Conservation (phyloP, 2,888 invertebrate genomes). For the Cephus rjabovi region DNA sequence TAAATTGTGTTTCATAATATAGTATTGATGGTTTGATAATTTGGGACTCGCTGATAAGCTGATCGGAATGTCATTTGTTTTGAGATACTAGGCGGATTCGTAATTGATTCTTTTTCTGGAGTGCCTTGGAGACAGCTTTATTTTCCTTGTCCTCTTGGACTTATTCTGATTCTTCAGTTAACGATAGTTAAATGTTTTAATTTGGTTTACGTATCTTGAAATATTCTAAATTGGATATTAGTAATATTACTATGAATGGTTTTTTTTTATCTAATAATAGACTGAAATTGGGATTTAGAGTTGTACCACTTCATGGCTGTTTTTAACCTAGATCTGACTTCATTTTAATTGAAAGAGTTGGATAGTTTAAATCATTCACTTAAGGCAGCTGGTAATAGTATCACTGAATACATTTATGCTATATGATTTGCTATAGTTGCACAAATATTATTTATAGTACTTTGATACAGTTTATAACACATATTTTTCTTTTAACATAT, state of each 20-base stretch:
- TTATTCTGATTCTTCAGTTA: background rate
- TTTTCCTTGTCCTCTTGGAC: background rate
- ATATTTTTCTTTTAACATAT: background rate
- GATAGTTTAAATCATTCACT: background rate
- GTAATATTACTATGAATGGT: background rate
- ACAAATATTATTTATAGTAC: slow-evolving; percentile 10
- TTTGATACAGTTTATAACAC: slow-evolving; percentile 10
- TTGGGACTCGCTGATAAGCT: background rate
- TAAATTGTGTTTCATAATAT: background rate
- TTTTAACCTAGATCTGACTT: background rate
- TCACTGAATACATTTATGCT: background rate
- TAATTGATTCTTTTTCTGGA: background rate
- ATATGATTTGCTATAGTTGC: background rate
- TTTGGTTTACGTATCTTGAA: background rate
- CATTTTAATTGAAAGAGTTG: slow-evolving; percentile 7
- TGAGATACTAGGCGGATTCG: background rate
- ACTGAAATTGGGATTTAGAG: background rate
- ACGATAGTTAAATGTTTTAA: background rate
- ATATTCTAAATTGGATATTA: background rate
- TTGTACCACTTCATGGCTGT: background rate
- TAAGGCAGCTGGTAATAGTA: background rate
- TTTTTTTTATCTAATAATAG: background rate
- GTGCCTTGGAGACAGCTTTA: background rate
- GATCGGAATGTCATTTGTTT: background rate
- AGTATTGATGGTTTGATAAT: background rate